phyloP scores from a whole-genome alignment of 2,113 vertebrate genomes.

The Labeo rohita region DNA sequence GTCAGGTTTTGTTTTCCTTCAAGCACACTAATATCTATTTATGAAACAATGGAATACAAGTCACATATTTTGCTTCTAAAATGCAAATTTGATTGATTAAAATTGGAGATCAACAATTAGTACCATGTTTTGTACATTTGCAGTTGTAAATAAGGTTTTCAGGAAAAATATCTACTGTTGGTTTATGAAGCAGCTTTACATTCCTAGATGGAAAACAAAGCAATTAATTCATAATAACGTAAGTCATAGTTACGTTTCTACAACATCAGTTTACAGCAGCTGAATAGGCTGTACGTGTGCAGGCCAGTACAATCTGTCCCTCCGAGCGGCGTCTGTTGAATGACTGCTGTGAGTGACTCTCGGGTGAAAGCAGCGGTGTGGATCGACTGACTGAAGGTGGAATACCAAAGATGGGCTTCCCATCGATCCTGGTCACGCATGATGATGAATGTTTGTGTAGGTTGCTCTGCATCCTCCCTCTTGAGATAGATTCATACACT shows the following conservation, averaged over 20 bases:
- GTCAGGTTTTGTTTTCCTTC: neutral
- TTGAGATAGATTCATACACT: constrained; percentile 57
- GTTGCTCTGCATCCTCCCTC: constrained; percentile 50
- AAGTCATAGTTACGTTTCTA: neutral
- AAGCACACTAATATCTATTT: neutral
- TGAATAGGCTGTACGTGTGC: neutral
- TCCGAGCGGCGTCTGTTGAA: neutral
- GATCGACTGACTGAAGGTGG: constrained; percentile 47
- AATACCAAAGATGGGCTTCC: constrained; percentile 48
- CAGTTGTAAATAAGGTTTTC: neutral
- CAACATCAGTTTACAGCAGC: neutral
- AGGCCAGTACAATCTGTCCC: neutral
- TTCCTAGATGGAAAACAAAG: neutral
- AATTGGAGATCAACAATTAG: neutral
- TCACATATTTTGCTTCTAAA: neutral
- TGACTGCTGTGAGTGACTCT: constrained; percentile 29
- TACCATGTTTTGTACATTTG: neutral
- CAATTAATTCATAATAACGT: neutral
- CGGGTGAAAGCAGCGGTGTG: constrained; percentile 35
- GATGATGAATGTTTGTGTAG: constrained; percentile 54
- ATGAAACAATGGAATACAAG: neutral
- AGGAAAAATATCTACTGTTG: neutral
- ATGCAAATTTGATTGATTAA: neutral
- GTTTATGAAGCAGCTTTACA: neutral
- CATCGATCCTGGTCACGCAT: constrained; percentile 56